Evolutionary conservation across 2,888 invertebrate species (phyloP), one percentile per base, ranked within the genome.

Genomic region (Cephus sareptanus): DNA sequence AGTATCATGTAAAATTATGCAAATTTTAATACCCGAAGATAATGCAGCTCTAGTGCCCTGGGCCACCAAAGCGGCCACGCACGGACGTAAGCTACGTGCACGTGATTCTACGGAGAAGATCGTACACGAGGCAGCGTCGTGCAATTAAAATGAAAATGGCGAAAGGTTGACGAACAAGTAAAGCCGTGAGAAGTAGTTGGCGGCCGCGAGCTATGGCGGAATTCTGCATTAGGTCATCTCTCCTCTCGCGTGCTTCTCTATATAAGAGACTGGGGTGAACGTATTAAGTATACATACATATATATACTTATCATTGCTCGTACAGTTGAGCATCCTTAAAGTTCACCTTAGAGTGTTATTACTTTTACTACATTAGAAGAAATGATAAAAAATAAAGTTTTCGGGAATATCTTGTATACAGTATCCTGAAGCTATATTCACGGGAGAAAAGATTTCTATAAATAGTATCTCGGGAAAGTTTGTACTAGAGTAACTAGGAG

Each of bases 231-330:
- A 56, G 56, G 56, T 56, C 34, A 71, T 71, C 31, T 71, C 15
- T 75, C 69, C 31, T 12, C 33, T 40, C 56, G 40, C 56, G 75
- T 33, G 33, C 33, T n/a, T n/a, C 30, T 40, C 13, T 75, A 30
- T 68, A 68, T 69, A 35, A 37, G 75, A 75, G 56, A 75, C 75
- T 68, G 23, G 13, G 34, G 75, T 37, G 56, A 75, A 74, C 40
- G 74, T 74, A 34, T 74, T 37, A 74, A 15, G 30, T 74, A 34
- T 35, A 74, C 12, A 35, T 30, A 35, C 35, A 40, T 33, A 73
- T 34, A 35, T 35, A 11, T 11, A 3, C 3, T 3, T 37, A 73
- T 30, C 71, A 37, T 31, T 12, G 73, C 34, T 40, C 15, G 23
- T 56, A 56, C 23, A 56, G 23, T 2, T 23, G 56, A 56, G 23